A percentile compares a stretch with the other conserved stretches of the same genome.
Conservation (phyloP, 2,888 invertebrate species). For the Amorpha juglandis region DNA sequence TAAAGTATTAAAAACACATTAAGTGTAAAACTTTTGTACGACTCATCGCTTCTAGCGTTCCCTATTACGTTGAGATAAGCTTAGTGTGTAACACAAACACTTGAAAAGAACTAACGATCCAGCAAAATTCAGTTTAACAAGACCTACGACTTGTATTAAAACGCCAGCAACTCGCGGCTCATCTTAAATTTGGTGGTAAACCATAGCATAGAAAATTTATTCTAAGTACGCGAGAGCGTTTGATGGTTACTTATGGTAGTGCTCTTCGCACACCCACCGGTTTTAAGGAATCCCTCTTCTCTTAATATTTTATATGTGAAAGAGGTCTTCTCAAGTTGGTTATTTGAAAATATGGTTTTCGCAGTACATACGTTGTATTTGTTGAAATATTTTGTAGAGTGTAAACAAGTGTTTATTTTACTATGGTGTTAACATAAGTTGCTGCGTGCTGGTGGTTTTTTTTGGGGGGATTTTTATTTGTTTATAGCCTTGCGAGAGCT, state of each 20-base stretch:
- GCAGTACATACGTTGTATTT: conserved; percentile 66
- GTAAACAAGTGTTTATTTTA: conserved; percentile 76
- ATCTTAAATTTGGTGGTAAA: conserved; percentile 23
- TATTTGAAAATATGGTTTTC: conserved; percentile 52
- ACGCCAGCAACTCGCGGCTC: conserved; percentile 6
- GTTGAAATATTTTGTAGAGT: conserved; percentile 70
- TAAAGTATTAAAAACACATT: conserved; percentile 77
- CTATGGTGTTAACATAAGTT: conserved; percentile 67
- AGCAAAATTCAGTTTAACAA: conserved; percentile 37
- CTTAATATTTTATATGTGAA: conserved; percentile 30
- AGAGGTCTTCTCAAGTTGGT: conserved; percentile 48
- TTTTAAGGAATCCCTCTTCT: conserved; percentile 44
- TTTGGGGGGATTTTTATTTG: conserved; percentile 38
- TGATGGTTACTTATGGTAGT: conserved; percentile 77
- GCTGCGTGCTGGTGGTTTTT: conserved; percentile 60
- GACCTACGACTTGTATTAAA: neutral
- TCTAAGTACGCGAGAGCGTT: conserved; percentile 73
- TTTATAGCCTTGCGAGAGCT: conserved; percentile 23
- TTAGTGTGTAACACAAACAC: conserved; percentile 60
- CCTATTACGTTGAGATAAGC: conserved; percentile 46
- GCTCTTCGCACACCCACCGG: conserved; percentile 57
- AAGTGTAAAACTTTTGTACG: conserved; percentile 52
- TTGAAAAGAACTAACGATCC: conserved; percentile 77
- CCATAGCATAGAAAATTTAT: conserved; percentile 81
- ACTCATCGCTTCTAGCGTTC: conserved; percentile 44